Evolutionary conservation across 2,113 vertebrate species (phyloP), one percentile per base, ranked within the genome.

Genomic region (Psilopogon haemacephalus): DNA sequence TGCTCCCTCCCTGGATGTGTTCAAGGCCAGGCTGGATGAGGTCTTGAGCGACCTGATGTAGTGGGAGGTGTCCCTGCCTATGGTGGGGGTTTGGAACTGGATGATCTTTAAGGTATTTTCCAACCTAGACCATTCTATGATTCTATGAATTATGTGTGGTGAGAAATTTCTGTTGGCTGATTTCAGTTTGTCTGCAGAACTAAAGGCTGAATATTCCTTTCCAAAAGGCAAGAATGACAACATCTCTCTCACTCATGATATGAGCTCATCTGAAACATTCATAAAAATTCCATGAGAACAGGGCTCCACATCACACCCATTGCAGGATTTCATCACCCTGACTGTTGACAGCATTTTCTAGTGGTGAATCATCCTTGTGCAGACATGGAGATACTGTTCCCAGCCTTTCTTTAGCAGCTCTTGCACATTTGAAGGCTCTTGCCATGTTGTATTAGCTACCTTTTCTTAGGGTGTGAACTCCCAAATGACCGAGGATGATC

Each of bases 131-230:
- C n/a, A n/a, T n/a, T n/a, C n/a, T n/a, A n/a, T n/a, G n/a, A n/a
- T n/a, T n/a, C n/a, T n/a, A n/a, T n/a, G 5, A 44, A 42, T 7
- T 0, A 1, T 15, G 2, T 30, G 12, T 0, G 1, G 13, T 65
- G n/a, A 65, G 58, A 59, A 65, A 59, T 59, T 86, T n/a, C 13
- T 37, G 8, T 35, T 4, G 0, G 8, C 15, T 62, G 18, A 56
- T 88, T 27, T 37, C 78, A 28, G 17, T 65, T 88, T 7, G 7
- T 17, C 46, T 67, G n/a, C 28, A 71, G 44, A 70, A 54, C 23
- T 9, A 46, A 60, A 67, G 30, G 9, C 71, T 75, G 82, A 75
- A 63, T 52, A 2, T 16, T 21, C 26, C 26, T 67, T 77, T 32
- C 48, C 44, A 38, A 37, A 50, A 14, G 33, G 15, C 27, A 26